Conservation (phyloP, 2,888 invertebrate genomes). For the Diarsia mendica region DNA sequence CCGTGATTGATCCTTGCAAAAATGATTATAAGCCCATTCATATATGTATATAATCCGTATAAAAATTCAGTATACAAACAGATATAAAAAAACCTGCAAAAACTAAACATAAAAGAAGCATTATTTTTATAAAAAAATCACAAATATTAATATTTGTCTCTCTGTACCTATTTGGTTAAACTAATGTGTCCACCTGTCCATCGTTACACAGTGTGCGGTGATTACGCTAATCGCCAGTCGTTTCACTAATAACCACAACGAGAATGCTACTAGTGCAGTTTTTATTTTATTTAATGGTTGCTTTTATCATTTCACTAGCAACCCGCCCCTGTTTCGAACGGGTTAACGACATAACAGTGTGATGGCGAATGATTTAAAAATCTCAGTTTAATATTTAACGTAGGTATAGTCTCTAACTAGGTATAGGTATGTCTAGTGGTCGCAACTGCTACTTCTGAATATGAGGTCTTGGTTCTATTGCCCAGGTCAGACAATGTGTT, state of each 20-base stretch:
- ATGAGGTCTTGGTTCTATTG: neutral
- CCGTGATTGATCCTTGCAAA: neutral
- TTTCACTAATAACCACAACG: conserved; percentile 59
- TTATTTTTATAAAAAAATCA: neutral
- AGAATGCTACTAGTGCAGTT: conserved; percentile 37
- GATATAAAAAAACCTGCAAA: neutral
- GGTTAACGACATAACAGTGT: neutral
- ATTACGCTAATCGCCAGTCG: conserved; percentile 59
- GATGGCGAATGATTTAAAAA: neutral
- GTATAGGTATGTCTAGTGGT: too few relatives aligned
- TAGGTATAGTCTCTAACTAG: neutral
- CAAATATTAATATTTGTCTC: conserved; percentile 13
- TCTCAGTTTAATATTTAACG: neutral
- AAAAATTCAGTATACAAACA: neutral
- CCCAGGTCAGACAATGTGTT: neutral
- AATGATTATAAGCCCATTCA: neutral
- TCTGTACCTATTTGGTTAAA: conserved; percentile 30
- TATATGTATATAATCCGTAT: neutral
- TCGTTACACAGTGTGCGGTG: conserved; percentile 52
- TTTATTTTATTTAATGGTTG: conserved; percentile 47
- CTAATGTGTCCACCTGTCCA: conserved; percentile 55
- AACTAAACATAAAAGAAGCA: neutral
- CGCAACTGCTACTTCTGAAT: neutral
- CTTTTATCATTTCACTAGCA: conserved; percentile 7
- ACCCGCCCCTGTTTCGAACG: neutral